Base-by-base conservation (phyloP, 2,113 vertebrate species). In the Nerophis ophidion region DNA sequence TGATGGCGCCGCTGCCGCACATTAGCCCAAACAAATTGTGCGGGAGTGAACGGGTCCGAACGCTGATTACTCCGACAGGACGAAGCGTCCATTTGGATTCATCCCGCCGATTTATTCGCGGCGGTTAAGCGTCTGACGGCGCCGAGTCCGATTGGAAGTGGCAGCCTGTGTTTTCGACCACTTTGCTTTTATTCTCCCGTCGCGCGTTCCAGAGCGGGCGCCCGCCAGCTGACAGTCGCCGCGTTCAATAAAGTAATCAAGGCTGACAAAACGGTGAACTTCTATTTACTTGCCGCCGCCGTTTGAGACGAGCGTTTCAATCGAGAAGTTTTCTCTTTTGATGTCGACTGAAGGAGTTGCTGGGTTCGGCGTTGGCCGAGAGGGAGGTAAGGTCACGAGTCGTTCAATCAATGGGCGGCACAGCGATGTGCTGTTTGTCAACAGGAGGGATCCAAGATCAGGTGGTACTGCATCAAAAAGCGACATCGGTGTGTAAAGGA, bases 331-430 rank as follows among this genome's bases (percentile, higher is more conserved):
- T 72, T 63, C 68, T 56, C 45, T 65, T 76, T 26, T 84, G 80
- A 86, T 86, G 79, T 79, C 68, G 76, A 61, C 54, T 74, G 83
- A 85, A 77, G 81, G 75, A 71, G 63, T 72, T 78, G 69, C 55
- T 10, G 57, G 46, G 34, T 57, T 73, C 57, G 34, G 45, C 55
- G 26, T 26, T 2, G 26, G 26, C 26, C 26, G 26, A 26, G 26
- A 26, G 26, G 26, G 26, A 26, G 26, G 26, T 26, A 3, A 26
- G 26, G 26, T 26, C 26, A 26, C 89, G 84, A 88, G 88, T 90
- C 67, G 35, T 65, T 81, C 78, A 76, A 87, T 89, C 88, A 77
- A 90, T 89, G 80, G 49, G 73, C 68, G n/a, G n/a, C n/a, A n/a
- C n/a, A n/a, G n/a, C n/a, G n/a, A n/a, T n/a, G n/a, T n/a, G n/a